Percentiles rank a stretch among this genome's conserved stretches.
Evolutionary conservation across 2,113 vertebrate species (phyloP).

Genomic region (Psilopsiagon aymara): DNA sequence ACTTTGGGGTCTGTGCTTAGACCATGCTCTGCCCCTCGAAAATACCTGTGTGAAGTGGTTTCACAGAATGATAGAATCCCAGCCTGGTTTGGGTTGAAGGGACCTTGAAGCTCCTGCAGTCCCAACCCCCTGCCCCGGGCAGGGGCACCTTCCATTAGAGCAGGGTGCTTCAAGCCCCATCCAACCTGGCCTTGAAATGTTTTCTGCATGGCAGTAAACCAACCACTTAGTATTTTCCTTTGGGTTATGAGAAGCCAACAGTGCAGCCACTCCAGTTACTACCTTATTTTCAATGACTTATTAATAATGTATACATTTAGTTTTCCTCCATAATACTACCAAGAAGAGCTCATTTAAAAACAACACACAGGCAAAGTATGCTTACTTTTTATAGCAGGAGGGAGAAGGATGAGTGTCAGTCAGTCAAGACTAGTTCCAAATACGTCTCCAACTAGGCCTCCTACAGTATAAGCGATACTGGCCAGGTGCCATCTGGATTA

Average conservation of each 20-base stretch:
- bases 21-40: background rate
- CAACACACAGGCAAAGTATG: background rate
- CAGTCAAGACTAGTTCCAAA: constrained; percentile 19
- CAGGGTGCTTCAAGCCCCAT: background rate
- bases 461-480: constrained; percentile 19
- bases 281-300: background rate
- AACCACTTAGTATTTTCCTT: background rate
- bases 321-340: background rate
- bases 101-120: background rate
- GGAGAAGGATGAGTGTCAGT: constrained; percentile 37
- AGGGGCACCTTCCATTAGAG: background rate
- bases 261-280: background rate
- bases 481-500: background rate
- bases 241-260: background rate
- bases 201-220: background rate
- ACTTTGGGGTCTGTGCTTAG: background rate
- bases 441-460: background rate
- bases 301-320: background rate
- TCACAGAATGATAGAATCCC: background rate
- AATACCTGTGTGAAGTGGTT: background rate
- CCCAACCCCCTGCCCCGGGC: background rate
- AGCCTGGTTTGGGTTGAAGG: background rate
- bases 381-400: constrained; percentile 18
- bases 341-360: background rate
- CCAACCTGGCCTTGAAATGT: background rate